A percentile compares a stretch with the other conserved stretches of the same genome.
Conservation (phyloP, 1,140 invertebrate species). For the Pogonomyrmex californicus region DNA sequence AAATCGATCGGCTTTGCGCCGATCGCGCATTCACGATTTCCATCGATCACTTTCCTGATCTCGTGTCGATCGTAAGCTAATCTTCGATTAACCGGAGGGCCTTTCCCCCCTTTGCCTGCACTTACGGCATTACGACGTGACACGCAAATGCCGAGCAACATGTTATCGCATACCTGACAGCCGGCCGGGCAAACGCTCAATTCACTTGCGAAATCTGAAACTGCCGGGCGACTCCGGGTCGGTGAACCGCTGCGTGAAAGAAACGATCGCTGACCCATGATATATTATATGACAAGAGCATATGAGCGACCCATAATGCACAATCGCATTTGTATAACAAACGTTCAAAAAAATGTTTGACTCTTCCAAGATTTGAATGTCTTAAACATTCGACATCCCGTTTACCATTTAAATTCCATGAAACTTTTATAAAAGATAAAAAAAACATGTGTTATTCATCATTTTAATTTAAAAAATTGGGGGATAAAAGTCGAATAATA, state of each 20-base stretch:
- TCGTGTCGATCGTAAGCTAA: slow-evolving; percentile 69
- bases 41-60: slow-evolving; percentile 69
- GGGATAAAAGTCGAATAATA: background rate
- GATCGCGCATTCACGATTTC: slow-evolving; percentile 67
- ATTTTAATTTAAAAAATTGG: background rate
- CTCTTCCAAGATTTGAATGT: background rate
- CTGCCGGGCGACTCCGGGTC: slow-evolving; percentile 60
- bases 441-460: background rate
- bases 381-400: background rate
- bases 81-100: slow-evolving; percentile 66
- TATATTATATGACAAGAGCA: slow-evolving; percentile 25
- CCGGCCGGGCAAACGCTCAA: slow-evolving; percentile 59
- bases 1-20: slow-evolving; percentile 19
- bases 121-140: slow-evolving; percentile 67
- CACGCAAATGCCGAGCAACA: slow-evolving; percentile 73
- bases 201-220: slow-evolving; percentile 74
- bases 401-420: background rate
- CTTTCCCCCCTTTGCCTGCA: slow-evolving; percentile 57
- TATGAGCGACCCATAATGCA: background rate
- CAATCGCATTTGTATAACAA: background rate
- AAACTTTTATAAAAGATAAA: background rate
- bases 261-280: slow-evolving; percentile 70
- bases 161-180: slow-evolving; percentile 67
- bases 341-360: background rate
- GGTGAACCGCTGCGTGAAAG: slow-evolving; percentile 38